A percentile compares a stretch with the other conserved stretches of the same genome.
phyloP scores from a whole-genome alignment of 2,888 invertebrate genomes.

The Troilus luridus region DNA sequence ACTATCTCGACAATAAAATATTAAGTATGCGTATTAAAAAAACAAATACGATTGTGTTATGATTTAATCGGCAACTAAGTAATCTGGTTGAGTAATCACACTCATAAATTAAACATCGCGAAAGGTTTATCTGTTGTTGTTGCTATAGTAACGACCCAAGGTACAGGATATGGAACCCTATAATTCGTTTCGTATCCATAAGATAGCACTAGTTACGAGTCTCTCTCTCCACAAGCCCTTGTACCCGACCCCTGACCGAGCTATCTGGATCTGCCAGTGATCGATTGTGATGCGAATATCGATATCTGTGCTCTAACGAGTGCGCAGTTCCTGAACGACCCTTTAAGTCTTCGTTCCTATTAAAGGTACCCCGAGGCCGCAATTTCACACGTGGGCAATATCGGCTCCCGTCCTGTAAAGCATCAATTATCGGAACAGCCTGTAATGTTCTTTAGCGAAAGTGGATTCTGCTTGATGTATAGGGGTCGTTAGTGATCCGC shows the following conservation, averaged over 20 bases:
- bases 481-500: not conserved
- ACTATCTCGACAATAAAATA: too few species aligned
- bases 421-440: not conserved
- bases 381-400: constrained; percentile 31
- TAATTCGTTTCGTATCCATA: constrained; percentile 12
- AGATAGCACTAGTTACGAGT: constrained; percentile 19
- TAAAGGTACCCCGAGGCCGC: not conserved
- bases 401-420: not conserved
- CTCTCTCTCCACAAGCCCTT: not conserved
- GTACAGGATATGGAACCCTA: not conserved
- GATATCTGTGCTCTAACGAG: constrained; percentile 10
- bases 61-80: not conserved
- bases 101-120: not conserved
- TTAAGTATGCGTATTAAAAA: too few species aligned
- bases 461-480: not conserved
- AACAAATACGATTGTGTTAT: not conserved
- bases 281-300: not conserved
- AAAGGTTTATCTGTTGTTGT: constrained; percentile 23
- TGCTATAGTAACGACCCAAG: not conserved
- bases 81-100: not conserved
- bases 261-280: constrained; percentile 19
- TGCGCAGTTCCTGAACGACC: constrained; percentile 6
- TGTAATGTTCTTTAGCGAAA: not conserved
- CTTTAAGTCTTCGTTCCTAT: not conserved
- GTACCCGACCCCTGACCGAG: not conserved